Percentiles rank a stretch among this genome's conserved stretches.
phyloP scores from a whole-genome alignment of 2,797 vertebrate genomes.

The Emydoidea blandingii region DNA sequence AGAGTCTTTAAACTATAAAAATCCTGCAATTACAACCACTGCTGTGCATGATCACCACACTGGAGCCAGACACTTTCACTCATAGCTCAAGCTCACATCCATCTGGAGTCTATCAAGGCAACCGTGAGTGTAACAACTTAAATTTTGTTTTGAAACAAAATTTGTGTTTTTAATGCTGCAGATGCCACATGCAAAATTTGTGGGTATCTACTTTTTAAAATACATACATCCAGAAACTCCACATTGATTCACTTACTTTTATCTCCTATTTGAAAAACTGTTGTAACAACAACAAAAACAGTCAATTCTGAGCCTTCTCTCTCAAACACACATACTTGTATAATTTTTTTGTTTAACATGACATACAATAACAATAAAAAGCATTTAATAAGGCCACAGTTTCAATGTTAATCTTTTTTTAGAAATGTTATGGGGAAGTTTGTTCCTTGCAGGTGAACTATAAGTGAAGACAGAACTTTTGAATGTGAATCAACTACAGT shows the following conservation, averaged over 20 bases:
- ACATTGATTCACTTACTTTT: not conserved
- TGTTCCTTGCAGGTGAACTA: not conserved
- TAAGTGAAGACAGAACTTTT: not conserved
- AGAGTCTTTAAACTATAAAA: conserved; percentile 86
- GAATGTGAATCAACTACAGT: not conserved
- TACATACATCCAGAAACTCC: conserved; percentile 34
- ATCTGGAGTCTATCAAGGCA: conserved; percentile 97
- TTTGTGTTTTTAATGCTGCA: conserved; percentile 77
- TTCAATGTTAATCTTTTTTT: conserved; percentile 2
- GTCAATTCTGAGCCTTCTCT: not conserved
- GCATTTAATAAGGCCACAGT: conserved; percentile 6
- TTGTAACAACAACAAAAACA: not conserved
- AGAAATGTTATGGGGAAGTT: not conserved
- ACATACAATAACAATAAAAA: not conserved
- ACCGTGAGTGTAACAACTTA: conserved; percentile 83
- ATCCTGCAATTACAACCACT: conserved; percentile 89
- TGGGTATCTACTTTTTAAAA: conserved; percentile 31
- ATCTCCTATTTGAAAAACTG: too few relatives aligned
- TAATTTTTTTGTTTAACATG: not conserved
- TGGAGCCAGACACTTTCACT: conserved; percentile 92
- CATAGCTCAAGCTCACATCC: conserved; percentile 83
- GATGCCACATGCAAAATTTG: not conserved
- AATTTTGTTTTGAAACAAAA: conserved; percentile 77
- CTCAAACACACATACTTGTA: not conserved
- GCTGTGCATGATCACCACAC: conserved; percentile 88